Evolutionary conservation across 2,113 vertebrate genomes (phyloP).

Genomic region (Riparia riparia): DNA sequence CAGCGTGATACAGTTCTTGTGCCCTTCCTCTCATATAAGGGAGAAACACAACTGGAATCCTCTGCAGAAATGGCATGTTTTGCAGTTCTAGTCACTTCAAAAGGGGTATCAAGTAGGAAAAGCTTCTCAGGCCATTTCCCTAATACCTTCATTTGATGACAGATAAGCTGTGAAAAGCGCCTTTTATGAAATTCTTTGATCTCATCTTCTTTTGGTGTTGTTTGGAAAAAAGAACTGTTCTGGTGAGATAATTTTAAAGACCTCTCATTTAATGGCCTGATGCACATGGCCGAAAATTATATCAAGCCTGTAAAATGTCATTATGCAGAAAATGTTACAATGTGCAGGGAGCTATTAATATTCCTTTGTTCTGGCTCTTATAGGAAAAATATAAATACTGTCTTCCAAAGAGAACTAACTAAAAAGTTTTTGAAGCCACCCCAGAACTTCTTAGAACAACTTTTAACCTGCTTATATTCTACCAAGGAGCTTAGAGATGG

Average conservation of each 20-base stretch:
- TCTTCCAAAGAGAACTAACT: not conserved
- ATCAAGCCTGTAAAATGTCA: slow-evolving; percentile 11
- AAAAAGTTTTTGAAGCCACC: not conserved
- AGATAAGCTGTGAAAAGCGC: slow-evolving; percentile 46
- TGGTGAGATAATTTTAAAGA: slow-evolving; percentile 64
- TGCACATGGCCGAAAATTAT: slow-evolving; percentile 37
- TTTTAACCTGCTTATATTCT: slow-evolving; percentile 13
- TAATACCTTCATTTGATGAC: slow-evolving; percentile 71
- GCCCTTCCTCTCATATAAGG: not conserved
- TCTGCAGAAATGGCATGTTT: not conserved
- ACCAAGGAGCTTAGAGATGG: not conserved
- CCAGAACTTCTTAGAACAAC: not conserved
- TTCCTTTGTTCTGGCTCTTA: slow-evolving; percentile 13
- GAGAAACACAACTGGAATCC: slow-evolving; percentile 26
- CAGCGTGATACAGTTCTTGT: accelerated
- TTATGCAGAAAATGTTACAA: slow-evolving; percentile 21
- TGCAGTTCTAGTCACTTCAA: slow-evolving; percentile 54
- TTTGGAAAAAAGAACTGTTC: slow-evolving; percentile 48
- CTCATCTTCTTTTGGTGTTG: slow-evolving; percentile 52
- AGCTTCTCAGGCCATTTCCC: slow-evolving; percentile 62
- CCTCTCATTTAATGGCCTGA: slow-evolving; percentile 52
- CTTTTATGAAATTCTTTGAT: slow-evolving; percentile 73
- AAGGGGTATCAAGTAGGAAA: slow-evolving; percentile 54
- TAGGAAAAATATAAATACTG: not conserved
- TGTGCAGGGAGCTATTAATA: slow-evolving; percentile 44